phyloP scores from a whole-genome alignment of 2,888 invertebrate species.

The Ligdia adustata region DNA sequence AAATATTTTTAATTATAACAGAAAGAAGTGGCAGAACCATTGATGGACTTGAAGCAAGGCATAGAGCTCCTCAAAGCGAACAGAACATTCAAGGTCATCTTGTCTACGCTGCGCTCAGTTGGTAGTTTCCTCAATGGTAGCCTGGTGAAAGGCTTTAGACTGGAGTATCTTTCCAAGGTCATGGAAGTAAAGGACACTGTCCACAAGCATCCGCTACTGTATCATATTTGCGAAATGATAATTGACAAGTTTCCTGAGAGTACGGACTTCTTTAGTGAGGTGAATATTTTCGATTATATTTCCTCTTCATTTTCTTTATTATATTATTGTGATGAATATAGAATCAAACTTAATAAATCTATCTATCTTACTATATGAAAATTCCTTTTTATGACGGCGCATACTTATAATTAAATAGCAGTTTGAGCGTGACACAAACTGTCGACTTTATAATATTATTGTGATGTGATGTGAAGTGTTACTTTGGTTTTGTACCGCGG shows the following conservation, averaged over 20 bases:
- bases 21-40: slow-evolving; percentile 98
- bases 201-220: slow-evolving; percentile 98
- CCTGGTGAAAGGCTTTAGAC: slow-evolving; percentile 97
- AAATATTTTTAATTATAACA: slow-evolving; percentile 43
- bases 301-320: too few relatives aligned
- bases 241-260: slow-evolving; percentile 98
- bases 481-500: too few relatives aligned
- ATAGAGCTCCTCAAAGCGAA: slow-evolving; percentile 95
- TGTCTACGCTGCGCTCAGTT: slow-evolving; percentile 96
- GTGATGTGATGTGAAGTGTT: too few relatives aligned
- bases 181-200: slow-evolving; percentile 99
- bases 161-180: slow-evolving; percentile 98
- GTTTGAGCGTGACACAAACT: too few relatives aligned
- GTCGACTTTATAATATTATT: too few relatives aligned
- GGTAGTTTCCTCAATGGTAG: slow-evolving; percentile 98
- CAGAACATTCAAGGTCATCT: slow-evolving; percentile 97
- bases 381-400: too few relatives aligned
- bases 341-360: too few relatives aligned
- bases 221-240: slow-evolving; percentile 98
- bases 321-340: too few relatives aligned
- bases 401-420: too few relatives aligned
- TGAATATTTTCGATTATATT: too few relatives aligned
- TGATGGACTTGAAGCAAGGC: slow-evolving; percentile 99
- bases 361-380: too few relatives aligned
- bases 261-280: slow-evolving; percentile 98